Percentiles rank a stretch among this genome's conserved stretches.
Evolutionary conservation across 2,888 invertebrate species (phyloP).

Genomic region (Pristionchus japonicus): DNA sequence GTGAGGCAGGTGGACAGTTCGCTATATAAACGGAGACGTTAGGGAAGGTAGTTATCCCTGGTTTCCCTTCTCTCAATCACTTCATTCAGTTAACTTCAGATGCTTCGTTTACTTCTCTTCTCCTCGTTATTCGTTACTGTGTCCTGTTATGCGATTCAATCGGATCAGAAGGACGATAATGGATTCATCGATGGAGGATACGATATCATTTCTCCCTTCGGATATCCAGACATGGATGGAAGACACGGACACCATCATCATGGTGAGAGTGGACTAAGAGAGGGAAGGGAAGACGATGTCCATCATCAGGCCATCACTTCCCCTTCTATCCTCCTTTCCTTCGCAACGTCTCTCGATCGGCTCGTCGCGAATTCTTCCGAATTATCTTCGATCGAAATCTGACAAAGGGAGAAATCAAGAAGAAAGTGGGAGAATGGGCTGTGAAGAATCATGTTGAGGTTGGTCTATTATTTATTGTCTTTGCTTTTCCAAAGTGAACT

Average conservation of each 20-base stretch:
- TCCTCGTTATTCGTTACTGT: not conserved
- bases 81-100: not conserved
- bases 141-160: not conserved
- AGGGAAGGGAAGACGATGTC: no score
- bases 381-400: not conserved
- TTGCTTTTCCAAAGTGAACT: not conserved
- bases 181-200: not conserved
- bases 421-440: constrained; percentile 7
- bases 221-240: not conserved
- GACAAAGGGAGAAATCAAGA: constrained; percentile 38
- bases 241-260: not conserved
- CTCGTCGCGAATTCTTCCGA: constrained; percentile 31
- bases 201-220: not conserved
- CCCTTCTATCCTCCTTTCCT: constrained; percentile 36
- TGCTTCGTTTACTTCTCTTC: not conserved
- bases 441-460: constrained; percentile 14
- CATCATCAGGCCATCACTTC: not conserved
- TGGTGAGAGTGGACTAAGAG: no score
- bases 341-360: constrained; percentile 3
- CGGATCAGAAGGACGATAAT: not conserved
- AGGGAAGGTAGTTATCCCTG: not conserved
- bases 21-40: constrained; percentile 25
- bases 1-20: not conserved
- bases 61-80: not conserved
- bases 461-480: not conserved